These are phyloP conservation scores for Xenentodon cancila DNA, from an alignment of 2,797 vertebrate genomes.

Conservation along the genomic window DNA sequence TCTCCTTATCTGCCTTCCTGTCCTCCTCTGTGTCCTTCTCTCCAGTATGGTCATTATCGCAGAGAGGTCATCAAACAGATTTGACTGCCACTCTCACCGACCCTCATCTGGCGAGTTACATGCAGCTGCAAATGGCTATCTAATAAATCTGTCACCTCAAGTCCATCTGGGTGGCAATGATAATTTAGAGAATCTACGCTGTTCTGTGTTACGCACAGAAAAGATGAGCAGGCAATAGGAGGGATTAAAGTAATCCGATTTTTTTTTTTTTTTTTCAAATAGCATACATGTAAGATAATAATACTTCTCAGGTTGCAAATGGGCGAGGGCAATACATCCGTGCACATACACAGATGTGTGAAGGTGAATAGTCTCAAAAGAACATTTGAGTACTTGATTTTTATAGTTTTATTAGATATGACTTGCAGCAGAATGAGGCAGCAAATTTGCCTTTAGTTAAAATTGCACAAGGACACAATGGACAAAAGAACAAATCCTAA, in stretches of 20 bases:
- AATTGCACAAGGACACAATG: not conserved
- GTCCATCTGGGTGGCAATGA: constrained; percentile 68
- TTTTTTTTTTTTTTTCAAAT: too few species aligned
- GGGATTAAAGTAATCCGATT: constrained; percentile 61
- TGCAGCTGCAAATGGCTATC: constrained; percentile 63
- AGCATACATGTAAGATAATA: constrained; percentile 59
- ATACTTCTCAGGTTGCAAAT: constrained; percentile 29
- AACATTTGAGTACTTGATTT: not conserved
- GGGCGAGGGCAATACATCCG: constrained; percentile 8
- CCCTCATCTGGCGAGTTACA: constrained; percentile 56
- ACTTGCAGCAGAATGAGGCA: not conserved
- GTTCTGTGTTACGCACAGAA: constrained; percentile 56
- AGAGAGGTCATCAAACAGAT: constrained; percentile 71
- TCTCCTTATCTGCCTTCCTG: constrained; percentile 57
- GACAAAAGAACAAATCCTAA: not conserved
- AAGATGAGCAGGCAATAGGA: constrained; percentile 44
- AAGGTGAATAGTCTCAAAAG: not conserved
- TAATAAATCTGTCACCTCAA: constrained; percentile 76
- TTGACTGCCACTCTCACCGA: constrained; percentile 58
- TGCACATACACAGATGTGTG: not conserved
- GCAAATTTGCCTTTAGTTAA: not conserved
- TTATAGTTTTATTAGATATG: not conserved
- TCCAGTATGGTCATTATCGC: constrained; percentile 66
- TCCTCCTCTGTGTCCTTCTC: constrained; percentile 68
- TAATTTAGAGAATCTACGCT: constrained; percentile 54